These are phyloP conservation scores for Callinectes sapidus DNA, from an alignment of 2,888 invertebrate genomes.

Conservation along the genomic window DNA sequence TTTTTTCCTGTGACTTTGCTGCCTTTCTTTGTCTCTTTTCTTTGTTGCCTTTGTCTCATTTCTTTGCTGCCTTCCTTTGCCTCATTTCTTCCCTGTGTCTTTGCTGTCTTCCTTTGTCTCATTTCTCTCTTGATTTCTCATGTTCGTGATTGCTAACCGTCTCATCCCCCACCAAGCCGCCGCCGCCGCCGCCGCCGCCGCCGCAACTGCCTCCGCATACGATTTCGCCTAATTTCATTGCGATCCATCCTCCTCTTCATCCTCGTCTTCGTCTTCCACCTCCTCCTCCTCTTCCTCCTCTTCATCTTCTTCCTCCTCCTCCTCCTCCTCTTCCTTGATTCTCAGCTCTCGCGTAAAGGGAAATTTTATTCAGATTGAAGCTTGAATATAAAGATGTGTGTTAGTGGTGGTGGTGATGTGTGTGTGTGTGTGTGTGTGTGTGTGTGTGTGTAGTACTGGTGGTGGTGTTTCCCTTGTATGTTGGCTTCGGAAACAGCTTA, in stretches of 20 bases:
- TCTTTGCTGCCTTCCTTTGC: not conserved
- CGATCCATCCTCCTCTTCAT: not conserved
- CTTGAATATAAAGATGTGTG: not conserved
- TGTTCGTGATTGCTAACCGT: not conserved
- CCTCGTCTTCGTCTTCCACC: not conserved
- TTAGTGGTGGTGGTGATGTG: constrained; percentile 17
- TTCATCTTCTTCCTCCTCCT: not conserved
- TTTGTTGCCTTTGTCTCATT: not conserved
- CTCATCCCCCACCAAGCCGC: not conserved
- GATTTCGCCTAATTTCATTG: not conserved
- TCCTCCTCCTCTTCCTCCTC: constrained; percentile 11
- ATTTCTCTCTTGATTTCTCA: not conserved
- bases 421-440: constrained; percentile 36
- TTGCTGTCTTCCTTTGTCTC: not conserved
- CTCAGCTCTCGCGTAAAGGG: constrained; percentile 13
- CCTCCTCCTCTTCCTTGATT: constrained; percentile 13
- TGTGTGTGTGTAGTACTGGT: constrained; percentile 4
- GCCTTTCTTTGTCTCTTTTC: not conserved
- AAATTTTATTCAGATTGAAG: constrained; percentile 34
- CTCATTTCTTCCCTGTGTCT: not conserved
- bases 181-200: not conserved
- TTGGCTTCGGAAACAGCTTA: not conserved
- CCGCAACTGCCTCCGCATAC: not conserved
- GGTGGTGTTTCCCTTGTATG: not conserved
- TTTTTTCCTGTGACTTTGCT: no score